Evolutionary conservation across 2,888 invertebrate species (phyloP).

Genomic region (Tetranychus truncatus): DNA sequence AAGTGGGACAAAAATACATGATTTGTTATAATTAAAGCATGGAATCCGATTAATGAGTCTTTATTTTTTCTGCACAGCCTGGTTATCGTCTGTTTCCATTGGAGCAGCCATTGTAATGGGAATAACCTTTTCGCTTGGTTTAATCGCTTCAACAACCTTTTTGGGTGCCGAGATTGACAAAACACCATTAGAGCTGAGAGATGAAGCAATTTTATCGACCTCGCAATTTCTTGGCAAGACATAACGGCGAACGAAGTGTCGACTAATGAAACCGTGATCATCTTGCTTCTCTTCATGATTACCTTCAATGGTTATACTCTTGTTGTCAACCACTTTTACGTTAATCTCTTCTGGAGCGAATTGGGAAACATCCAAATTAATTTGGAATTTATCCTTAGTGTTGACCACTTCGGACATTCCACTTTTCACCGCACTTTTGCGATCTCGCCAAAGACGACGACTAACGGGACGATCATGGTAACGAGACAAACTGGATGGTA

Average conservation of each 20-base stretch:
- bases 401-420: background rate
- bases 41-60: no score
- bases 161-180: conserved; percentile 24
- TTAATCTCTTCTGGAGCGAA: conserved; percentile 27
- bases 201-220: conserved; percentile 23
- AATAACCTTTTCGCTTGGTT: conserved; percentile 6
- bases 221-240: conserved; percentile 25
- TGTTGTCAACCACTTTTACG: conserved; percentile 26
- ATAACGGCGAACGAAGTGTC: conserved; percentile 27
- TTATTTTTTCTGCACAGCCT: no score
- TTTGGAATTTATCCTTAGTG: conserved; percentile 19
- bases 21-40: no score
- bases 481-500: conserved; percentile 11
- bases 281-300: conserved; percentile 27
- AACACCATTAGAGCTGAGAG: conserved; percentile 26
- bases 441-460: background rate
- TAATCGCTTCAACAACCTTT: conserved; percentile 15
- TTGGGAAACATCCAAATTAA: conserved; percentile 26
- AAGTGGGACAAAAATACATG: no score
- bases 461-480: background rate
- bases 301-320: conserved; percentile 24
- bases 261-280: conserved; percentile 26
- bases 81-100: no score
- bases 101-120: conserved; percentile 8
- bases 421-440: background rate